Conservation (phyloP, 2,113 vertebrate species). For the Oxyruncus cristatus region DNA sequence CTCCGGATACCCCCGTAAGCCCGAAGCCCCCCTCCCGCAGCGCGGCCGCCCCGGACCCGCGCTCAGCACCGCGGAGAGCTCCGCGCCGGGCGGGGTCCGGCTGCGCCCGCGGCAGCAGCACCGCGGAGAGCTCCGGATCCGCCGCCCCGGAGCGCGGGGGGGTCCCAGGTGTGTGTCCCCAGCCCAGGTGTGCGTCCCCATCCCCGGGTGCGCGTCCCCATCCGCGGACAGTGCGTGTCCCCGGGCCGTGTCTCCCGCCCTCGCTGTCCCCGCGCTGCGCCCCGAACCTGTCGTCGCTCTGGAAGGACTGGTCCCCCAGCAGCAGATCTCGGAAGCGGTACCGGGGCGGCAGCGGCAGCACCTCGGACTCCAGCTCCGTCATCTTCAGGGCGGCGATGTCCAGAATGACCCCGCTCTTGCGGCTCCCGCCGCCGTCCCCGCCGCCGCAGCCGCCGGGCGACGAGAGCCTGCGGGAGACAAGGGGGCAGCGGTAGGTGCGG, state of each 20-base stretch:
- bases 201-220: not conserved
- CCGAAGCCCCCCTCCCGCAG: not conserved
- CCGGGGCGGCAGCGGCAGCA: conserved; percentile 89
- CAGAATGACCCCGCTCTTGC: conserved; percentile 81
- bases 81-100: not conserved
- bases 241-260: fast-evolving
- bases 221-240: fast-evolving
- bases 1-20: fast-evolving
- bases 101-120: conserved; percentile 9
- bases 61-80: conserved; percentile 65
- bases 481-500: not conserved
- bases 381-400: conserved; percentile 85
- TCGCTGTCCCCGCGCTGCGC: not conserved
- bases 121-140: conserved; percentile 29
- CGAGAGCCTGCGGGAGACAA: conserved; percentile 70
- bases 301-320: conserved; percentile 91
- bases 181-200: too few relatives aligned
- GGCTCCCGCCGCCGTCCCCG: conserved; percentile 67
- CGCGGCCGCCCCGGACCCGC: not conserved
- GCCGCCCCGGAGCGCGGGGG: not conserved
- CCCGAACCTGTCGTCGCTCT: conserved; percentile 92
- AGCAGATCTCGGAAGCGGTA: conserved; percentile 95
- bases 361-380: conserved; percentile 89
- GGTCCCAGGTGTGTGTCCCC: too few relatives aligned
- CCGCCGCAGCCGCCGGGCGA: conserved; percentile 67